Conservation (phyloP, 1,140 invertebrate genomes). For the Meloidogyne chitwoodi region DNA sequence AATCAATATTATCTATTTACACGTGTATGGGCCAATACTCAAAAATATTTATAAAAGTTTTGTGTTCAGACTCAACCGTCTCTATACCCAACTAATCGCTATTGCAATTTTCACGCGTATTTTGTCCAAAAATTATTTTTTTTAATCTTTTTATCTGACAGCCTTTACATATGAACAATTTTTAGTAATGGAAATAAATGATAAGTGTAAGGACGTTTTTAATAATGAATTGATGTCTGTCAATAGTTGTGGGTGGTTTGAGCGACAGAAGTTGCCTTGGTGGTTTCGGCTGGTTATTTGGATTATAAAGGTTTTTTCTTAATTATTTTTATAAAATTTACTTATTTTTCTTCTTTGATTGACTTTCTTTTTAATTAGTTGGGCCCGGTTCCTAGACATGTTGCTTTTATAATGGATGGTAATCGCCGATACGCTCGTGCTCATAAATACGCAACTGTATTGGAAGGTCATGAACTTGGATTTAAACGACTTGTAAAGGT, state of each 20-base stretch:
- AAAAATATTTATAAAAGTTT: too few species aligned
- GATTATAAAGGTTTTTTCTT: constrained; percentile 2
- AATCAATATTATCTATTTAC: too few species aligned
- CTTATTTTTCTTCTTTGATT: background rate
- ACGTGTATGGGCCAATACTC: too few species aligned
- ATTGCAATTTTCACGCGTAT: too few species aligned
- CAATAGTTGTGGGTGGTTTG: background rate
- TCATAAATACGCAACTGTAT: constrained; percentile 69
- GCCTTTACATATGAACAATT: too few species aligned
- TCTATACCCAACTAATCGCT: too few species aligned
- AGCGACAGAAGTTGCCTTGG: background rate
- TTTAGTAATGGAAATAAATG: background rate
- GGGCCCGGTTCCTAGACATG: constrained; percentile 29
- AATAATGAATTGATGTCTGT: background rate
- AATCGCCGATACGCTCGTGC: constrained; percentile 89
- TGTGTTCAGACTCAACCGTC: too few species aligned
- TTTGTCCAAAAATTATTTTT: too few species aligned
- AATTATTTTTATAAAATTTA: background rate
- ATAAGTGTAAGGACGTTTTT: background rate
- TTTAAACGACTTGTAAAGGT: constrained; percentile 87
- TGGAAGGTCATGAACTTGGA: constrained; percentile 82
- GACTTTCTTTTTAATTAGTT: constrained; percentile 24
- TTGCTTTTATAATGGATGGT: constrained; percentile 70
- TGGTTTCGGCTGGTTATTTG: background rate
- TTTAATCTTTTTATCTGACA: too few species aligned